Conservation (phyloP, 2,888 invertebrate species). For the Phyllotreta cruciferae region DNA sequence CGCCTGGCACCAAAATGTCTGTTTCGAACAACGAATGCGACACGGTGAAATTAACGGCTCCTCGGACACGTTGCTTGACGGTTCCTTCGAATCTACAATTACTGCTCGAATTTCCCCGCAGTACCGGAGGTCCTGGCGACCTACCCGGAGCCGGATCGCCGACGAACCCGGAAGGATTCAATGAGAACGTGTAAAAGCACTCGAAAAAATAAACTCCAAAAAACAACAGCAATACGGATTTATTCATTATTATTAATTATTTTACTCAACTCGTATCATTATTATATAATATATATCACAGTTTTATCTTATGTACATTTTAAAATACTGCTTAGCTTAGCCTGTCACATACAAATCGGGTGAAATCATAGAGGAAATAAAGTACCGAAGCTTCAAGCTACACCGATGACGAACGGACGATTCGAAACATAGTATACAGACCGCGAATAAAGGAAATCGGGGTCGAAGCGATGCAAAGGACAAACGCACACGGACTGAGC, state of each 20-base stretch:
- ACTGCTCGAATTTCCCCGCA: conserved; percentile 18
- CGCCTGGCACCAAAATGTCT: conserved; percentile 62
- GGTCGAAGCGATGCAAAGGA: conserved; percentile 47
- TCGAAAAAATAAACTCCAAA: conserved; percentile 24
- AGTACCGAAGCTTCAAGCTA: conserved; percentile 27
- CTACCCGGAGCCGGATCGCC: conserved; percentile 73
- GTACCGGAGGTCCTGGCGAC: conserved; percentile 68
- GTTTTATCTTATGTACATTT: conserved; percentile 10
- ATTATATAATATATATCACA: conserved; percentile 19
- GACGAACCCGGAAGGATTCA: conserved; percentile 40
- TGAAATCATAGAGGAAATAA: conserved; percentile 10
- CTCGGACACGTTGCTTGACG: conserved; percentile 50
- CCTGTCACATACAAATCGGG: conserved; percentile 35
- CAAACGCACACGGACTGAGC: conserved; percentile 53
- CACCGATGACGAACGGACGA: conserved; percentile 10
- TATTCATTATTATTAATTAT: conserved; percentile 8
- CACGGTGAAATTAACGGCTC: conserved; percentile 63
- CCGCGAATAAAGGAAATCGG: conserved; percentile 45
- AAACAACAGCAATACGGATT: conserved; percentile 20
- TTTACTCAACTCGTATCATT: neutral
- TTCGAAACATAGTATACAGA: conserved; percentile 23
- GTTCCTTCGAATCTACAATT: conserved; percentile 31
- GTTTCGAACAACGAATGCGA: conserved; percentile 64
- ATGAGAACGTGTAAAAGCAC: conserved; percentile 18
- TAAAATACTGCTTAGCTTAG: conserved; percentile 10